Percentiles rank a stretch among this genome's conserved stretches.
phyloP scores from a whole-genome alignment of 2,888 invertebrate genomes.

The Macrosiphum euphorbiae region DNA sequence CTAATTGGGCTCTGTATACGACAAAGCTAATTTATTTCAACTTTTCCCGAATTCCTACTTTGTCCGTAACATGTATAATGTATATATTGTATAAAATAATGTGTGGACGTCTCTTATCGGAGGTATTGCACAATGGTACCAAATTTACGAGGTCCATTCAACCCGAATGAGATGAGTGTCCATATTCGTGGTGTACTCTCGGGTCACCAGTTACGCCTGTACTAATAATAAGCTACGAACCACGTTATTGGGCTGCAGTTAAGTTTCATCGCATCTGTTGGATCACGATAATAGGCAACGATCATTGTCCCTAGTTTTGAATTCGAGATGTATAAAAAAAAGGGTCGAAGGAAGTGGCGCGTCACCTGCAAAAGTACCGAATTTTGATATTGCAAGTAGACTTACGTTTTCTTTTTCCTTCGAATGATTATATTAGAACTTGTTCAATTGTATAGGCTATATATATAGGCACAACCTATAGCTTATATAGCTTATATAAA shows the following conservation, averaged over 20 bases:
- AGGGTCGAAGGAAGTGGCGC: neutral
- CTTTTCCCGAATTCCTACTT: no score
- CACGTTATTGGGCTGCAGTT: neutral
- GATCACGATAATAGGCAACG: neutral
- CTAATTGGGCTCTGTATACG: no score
- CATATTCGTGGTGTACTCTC: no score
- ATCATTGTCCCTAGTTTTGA: neutral
- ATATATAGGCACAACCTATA: neutral
- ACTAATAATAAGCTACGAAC: neutral
- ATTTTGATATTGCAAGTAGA: neutral
- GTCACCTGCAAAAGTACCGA: neutral
- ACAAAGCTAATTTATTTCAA: no score
- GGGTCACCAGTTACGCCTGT: neutral
- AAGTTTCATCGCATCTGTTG: neutral
- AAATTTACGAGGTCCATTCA: neutral
- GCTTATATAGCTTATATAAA: neutral
- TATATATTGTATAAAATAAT: no score
- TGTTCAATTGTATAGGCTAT: neutral
- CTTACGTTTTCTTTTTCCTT: neutral
- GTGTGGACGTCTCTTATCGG: no score
- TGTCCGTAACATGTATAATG: no score
- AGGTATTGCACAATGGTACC: neutral
- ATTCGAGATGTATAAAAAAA: neutral
- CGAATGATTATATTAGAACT: neutral
- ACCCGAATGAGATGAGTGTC: neutral